These are phyloP conservation scores for Augiades crinisus DNA, from an alignment of 2,888 invertebrate genomes.

Conservation along the genomic window DNA sequence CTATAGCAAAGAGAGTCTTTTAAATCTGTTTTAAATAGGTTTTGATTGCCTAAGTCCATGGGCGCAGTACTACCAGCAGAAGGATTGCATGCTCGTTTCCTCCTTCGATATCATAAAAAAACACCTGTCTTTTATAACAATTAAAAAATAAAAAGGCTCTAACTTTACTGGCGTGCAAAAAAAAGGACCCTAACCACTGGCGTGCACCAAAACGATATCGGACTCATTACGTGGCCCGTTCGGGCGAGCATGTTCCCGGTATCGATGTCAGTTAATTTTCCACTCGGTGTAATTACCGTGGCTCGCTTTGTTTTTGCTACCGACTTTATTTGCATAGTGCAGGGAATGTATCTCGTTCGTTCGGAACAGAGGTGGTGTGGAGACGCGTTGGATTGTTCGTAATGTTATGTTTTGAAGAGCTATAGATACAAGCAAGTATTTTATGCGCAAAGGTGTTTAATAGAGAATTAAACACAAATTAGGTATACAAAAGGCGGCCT, in stretches of 20 bases:
- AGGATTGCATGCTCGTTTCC: no score
- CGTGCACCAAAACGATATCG: constrained; percentile 63
- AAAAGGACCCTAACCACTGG: no score
- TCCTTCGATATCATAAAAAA: no score
- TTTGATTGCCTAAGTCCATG: no score
- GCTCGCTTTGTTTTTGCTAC: constrained; percentile 79
- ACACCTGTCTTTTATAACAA: constrained; percentile 16
- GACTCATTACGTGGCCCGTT: constrained; percentile 64
- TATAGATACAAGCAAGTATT: no score
- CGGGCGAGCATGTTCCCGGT: constrained; percentile 57
- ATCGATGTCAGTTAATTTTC: constrained; percentile 79
- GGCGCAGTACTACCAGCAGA: no score
- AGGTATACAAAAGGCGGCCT: no score
- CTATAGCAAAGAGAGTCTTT: no score
- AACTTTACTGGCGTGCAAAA: constrained; percentile 57
- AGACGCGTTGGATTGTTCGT: neutral
- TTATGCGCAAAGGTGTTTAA: no score
- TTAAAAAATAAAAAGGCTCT: constrained; percentile 23
- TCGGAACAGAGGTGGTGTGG: constrained; percentile 35
- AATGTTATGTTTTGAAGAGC: neutral
- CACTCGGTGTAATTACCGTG: constrained; percentile 77
- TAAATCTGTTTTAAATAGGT: no score
- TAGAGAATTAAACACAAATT: no score
- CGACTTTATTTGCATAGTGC: constrained; percentile 78
- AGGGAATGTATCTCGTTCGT: constrained; percentile 52